Conservation (phyloP, 2,113 vertebrate species). For the Pluvianellus socialis region DNA sequence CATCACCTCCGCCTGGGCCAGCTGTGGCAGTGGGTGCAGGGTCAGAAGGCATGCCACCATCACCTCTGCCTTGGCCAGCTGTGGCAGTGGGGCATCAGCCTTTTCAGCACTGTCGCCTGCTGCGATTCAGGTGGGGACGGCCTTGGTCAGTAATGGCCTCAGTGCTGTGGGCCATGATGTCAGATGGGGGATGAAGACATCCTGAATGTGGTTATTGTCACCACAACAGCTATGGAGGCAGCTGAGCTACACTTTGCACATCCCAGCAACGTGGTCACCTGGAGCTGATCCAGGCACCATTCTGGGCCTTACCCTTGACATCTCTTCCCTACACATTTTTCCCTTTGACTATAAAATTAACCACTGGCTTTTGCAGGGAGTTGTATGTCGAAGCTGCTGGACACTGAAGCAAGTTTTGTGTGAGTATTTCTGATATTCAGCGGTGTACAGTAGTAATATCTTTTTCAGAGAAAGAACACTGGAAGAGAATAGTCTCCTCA, state of each 20-base stretch:
- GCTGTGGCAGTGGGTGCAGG: background rate
- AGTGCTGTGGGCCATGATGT: background rate
- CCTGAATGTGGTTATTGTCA: background rate
- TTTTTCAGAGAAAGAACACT: background rate
- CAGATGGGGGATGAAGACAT: background rate
- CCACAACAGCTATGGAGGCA: background rate
- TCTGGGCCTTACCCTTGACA: background rate
- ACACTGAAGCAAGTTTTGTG: background rate
- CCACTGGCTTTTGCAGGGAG: background rate
- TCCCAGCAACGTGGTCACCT: fast-evolving
- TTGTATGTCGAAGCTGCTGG: background rate
- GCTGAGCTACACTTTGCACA: background rate
- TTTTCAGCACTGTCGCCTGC: background rate
- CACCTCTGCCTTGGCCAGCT: background rate
- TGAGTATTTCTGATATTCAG: background rate
- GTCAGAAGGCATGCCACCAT: fast-evolving
- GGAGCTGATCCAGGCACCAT: background rate
- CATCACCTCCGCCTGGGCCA: background rate
- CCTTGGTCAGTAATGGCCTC: background rate
- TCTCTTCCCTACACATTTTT: background rate
- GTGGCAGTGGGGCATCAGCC: fast-evolving
- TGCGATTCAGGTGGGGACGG: background rate
- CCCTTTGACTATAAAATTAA: background rate
- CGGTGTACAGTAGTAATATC: background rate
- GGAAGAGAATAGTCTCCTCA: background rate